phyloP scores from a whole-genome alignment of 2,888 invertebrate genomes.

The Globia sparganii region DNA sequence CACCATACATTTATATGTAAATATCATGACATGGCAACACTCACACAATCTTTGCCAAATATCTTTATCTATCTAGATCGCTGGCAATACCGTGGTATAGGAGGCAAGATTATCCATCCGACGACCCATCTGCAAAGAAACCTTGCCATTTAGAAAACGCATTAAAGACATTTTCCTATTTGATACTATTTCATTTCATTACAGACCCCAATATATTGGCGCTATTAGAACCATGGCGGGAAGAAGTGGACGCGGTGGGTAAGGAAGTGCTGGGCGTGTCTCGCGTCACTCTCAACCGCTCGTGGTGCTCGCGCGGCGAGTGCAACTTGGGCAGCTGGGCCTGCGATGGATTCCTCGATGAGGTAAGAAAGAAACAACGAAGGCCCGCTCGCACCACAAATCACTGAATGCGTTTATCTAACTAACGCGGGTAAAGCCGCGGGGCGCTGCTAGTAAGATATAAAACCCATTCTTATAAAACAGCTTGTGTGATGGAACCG shows the following conservation, averaged over 20 bases:
- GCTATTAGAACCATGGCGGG: slow-evolving; percentile 91
- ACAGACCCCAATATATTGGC: slow-evolving; percentile 85
- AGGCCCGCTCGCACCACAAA: no score
- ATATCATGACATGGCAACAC: no score
- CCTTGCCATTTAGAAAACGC: not conserved
- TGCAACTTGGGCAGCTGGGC: slow-evolving; percentile 94
- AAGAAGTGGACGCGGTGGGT: slow-evolving; percentile 90
- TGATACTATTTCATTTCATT: not conserved
- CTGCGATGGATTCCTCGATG: slow-evolving; percentile 92
- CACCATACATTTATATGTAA: no score
- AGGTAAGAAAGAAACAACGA: no score
- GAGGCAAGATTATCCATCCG: not conserved
- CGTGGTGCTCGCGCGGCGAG: slow-evolving; percentile 90
- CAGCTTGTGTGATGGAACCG: no score
- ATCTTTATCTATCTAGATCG: no score
- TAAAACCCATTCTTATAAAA: no score
- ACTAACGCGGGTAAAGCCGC: no score
- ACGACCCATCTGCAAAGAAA: not conserved
- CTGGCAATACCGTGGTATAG: not conserved
- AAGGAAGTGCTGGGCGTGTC: slow-evolving; percentile 91
- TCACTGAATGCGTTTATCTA: no score
- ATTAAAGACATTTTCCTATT: not conserved
- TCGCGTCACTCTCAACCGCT: slow-evolving; percentile 89
- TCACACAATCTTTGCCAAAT: no score
- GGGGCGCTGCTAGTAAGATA: no score